Evolutionary conservation across 1,140 invertebrate species (phyloP), one percentile per base, ranked within the genome.

Genomic region (Colletes latitarsis): DNA sequence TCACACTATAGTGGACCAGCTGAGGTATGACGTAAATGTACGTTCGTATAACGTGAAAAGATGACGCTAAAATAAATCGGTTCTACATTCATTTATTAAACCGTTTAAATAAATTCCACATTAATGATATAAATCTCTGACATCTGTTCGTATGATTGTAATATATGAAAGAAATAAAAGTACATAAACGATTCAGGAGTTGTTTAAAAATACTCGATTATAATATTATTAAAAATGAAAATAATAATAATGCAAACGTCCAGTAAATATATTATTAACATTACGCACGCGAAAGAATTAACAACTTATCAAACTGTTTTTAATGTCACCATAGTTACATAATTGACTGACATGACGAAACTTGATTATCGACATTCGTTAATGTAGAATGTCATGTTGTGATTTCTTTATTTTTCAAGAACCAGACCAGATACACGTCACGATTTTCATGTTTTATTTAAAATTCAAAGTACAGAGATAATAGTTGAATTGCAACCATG

Each of bases 391-490:
- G 21, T 17, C 6, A 12, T 9, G 19, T 46, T 6, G 14, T 52
- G 5, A 30, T 30, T 49, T 75, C n/a, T 49, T 41, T 5, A 10
- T 39, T 73, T 55, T 55, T 55, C 55, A 57, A 57, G 6, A 57
- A 57, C 17, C 17, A n/a, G 6, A 8, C 55, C 1, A n/a, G n/a
- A 57, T 9, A 19, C 17, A 17, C 14, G 17, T n/a, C 6, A 17
- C 55, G 55, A 57, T 57, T 12, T 12, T 41, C 39, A 17, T 52
- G 46, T 46, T 9, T 46, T 46, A 64, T 53, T 75, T 64, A 30
- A 75, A 75, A 75, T 66, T 66, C 41, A 75, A 57, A 75, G 14
- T 9, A 21, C 0, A 4, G 15, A 17, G 55, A 58, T 52, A 41
- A n/a, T 12, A 58, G n/a, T 30, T n/a, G 17, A 52, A 52, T 4